A percentile compares a stretch with the other conserved stretches of the same genome.
These are phyloP conservation scores for Eulemur rufifrons DNA, from an alignment of 2,113 vertebrate genomes.

Conservation along the genomic window DNA sequence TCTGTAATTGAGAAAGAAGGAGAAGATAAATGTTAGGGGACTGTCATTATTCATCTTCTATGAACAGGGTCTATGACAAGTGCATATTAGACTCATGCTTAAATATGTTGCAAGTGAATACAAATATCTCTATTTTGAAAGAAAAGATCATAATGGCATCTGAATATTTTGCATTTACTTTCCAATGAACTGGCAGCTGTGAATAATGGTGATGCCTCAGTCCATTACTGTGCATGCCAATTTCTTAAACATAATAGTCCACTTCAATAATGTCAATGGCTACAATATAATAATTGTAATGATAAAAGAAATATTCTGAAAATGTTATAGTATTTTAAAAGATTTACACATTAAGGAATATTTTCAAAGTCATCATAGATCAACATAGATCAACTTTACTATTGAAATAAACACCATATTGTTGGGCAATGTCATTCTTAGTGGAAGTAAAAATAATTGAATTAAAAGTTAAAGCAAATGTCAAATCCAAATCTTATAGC, in stretches of 20 bases:
- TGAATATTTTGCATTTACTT: conserved; percentile 46
- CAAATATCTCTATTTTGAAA: conserved; percentile 12
- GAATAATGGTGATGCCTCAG: conserved; percentile 22
- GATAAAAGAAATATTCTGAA: conserved; percentile 23
- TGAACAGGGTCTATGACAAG: neutral
- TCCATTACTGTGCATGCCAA: neutral
- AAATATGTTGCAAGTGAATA: neutral
- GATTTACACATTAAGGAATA: neutral
- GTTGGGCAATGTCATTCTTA: neutral
- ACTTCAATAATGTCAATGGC: conserved; percentile 12
- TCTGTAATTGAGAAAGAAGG: neutral
- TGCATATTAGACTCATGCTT: neutral
- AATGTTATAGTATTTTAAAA: conserved; percentile 5
- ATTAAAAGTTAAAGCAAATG: conserved; percentile 21
- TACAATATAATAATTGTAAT: neutral
- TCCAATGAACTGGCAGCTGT: neutral
- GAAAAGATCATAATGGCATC: neutral
- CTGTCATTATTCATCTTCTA: neutral
- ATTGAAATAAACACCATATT: conserved; percentile 1
- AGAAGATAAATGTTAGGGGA: conserved; percentile 7
- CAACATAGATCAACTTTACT: neutral
- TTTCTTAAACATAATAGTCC: conserved; percentile 38
- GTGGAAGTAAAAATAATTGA: neutral
- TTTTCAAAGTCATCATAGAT: neutral
- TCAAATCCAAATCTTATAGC: neutral